These are phyloP conservation scores for Lichenostomus cassidix DNA, from an alignment of 2,113 vertebrate genomes.

Conservation along the genomic window DNA sequence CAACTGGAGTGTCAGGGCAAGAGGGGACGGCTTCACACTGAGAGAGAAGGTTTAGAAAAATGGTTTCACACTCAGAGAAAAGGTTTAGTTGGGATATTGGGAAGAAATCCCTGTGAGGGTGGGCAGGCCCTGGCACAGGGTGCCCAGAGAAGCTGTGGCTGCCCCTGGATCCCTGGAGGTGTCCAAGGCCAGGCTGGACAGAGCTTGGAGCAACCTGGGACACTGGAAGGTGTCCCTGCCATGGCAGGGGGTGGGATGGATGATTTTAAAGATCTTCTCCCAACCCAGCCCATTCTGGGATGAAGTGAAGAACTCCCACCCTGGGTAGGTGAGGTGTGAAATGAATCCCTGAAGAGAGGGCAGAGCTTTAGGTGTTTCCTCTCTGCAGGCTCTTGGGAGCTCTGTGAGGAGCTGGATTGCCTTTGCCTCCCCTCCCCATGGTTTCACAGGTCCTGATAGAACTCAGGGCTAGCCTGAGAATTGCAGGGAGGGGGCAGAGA, in stretches of 20 bases:
- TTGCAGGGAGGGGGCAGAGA: neutral
- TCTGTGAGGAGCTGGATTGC: neutral
- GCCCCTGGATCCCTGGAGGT: neutral
- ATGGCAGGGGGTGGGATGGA: neutral
- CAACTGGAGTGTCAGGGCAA: neutral
- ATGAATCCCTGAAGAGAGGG: neutral
- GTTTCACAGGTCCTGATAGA: neutral
- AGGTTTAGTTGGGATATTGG: neutral
- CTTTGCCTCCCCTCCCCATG: neutral
- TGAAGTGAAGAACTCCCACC: neutral
- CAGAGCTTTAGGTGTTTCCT: neutral
- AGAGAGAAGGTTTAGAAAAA: neutral
- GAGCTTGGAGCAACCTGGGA: neutral
- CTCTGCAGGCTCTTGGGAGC: neutral
- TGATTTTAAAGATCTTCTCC: neutral
- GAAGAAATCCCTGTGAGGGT: neutral
- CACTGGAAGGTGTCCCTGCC: neutral
- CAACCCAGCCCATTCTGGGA: neutral
- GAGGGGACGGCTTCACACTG: neutral
- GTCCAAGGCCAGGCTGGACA: accelerated
- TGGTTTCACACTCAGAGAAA: neutral
- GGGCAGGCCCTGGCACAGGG: neutral
- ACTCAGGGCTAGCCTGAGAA: neutral
- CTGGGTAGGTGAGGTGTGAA: accelerated
- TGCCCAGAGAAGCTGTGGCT: neutral